phyloP scores from a whole-genome alignment of 2,113 vertebrate genomes.

The Python bivittatus region DNA sequence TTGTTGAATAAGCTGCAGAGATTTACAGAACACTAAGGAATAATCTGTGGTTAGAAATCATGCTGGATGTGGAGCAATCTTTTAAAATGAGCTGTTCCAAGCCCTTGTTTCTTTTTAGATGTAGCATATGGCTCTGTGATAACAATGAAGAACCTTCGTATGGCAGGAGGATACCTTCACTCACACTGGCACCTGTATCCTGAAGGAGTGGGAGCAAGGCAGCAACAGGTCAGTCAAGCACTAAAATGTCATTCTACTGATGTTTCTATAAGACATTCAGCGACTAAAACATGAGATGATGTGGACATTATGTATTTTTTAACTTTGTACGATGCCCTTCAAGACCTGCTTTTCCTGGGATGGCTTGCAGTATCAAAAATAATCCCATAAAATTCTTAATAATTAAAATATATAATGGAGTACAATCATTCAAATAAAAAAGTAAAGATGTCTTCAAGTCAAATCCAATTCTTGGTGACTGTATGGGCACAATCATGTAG shows the following conservation, averaged over 20 bases:
- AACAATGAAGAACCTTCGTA: slow-evolving; percentile 92
- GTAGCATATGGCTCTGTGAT: slow-evolving; percentile 92
- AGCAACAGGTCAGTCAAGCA: slow-evolving; percentile 87
- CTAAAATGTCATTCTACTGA: background rate
- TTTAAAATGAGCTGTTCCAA: slow-evolving; percentile 20
- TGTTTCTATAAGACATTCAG: background rate
- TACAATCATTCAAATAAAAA: too few relatives aligned
- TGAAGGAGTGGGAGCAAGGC: slow-evolving; percentile 86
- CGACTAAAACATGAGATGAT: background rate
- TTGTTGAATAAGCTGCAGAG: too few relatives aligned
- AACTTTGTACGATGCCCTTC: background rate
- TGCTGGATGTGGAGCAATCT: background rate
- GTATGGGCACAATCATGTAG: too few relatives aligned
- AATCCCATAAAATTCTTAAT: too few relatives aligned
- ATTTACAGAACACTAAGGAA: background rate
- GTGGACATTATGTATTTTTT: background rate
- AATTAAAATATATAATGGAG: too few relatives aligned
- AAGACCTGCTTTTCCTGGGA: background rate
- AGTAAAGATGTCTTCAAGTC: too few relatives aligned
- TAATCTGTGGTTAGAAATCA: background rate
- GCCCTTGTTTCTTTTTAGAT: slow-evolving; percentile 70
- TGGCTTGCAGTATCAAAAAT: background rate
- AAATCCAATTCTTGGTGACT: too few relatives aligned
- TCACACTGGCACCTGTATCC: slow-evolving; percentile 98
- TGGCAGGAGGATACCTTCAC: slow-evolving; percentile 94